Evolutionary conservation across 2,113 vertebrate genomes (phyloP).

Genomic region (Megaleporinus macrocephalus): DNA sequence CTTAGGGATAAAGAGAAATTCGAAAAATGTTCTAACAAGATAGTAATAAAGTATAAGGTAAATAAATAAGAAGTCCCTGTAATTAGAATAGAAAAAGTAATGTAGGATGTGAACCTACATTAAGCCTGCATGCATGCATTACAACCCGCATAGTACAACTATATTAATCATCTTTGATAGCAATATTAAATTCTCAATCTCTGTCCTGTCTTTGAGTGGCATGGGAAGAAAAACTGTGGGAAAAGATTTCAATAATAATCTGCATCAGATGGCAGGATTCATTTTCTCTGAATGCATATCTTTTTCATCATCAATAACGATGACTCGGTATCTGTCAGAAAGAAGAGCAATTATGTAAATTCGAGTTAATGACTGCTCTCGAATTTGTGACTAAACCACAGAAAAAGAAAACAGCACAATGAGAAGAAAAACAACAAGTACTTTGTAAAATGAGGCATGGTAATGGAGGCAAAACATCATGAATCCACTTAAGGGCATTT

Average conservation of each 20-base stretch:
- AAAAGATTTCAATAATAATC: neutral
- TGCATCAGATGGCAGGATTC: slow-evolving; percentile 3
- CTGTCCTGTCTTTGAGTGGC: neutral
- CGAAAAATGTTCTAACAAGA: too few relatives aligned
- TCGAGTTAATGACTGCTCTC: neutral
- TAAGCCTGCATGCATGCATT: neutral
- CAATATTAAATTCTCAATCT: neutral
- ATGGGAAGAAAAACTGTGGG: slow-evolving; percentile 24
- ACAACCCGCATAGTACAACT: neutral
- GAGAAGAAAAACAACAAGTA: neutral
- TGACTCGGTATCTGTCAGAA: slow-evolving; percentile 26
- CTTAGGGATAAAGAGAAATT: too few relatives aligned
- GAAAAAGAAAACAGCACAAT: neutral
- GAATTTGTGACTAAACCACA: neutral
- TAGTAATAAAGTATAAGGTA: too few relatives aligned
- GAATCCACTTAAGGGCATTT: slow-evolving; percentile 47
- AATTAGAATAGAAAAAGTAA: too few relatives aligned
- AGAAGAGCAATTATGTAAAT: neutral
- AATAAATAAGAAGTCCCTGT: too few relatives aligned
- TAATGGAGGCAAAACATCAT: neutral
- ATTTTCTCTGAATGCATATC: slow-evolving; percentile 18
- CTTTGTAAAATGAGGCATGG: neutral
- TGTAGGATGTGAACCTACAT: too few relatives aligned
- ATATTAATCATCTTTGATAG: neutral
- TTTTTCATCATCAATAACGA: slow-evolving; percentile 16